A percentile compares a stretch with the other conserved stretches of the same genome.
Conservation (phyloP, 2,888 invertebrate species). For the Drosophila stalkeri region DNA sequence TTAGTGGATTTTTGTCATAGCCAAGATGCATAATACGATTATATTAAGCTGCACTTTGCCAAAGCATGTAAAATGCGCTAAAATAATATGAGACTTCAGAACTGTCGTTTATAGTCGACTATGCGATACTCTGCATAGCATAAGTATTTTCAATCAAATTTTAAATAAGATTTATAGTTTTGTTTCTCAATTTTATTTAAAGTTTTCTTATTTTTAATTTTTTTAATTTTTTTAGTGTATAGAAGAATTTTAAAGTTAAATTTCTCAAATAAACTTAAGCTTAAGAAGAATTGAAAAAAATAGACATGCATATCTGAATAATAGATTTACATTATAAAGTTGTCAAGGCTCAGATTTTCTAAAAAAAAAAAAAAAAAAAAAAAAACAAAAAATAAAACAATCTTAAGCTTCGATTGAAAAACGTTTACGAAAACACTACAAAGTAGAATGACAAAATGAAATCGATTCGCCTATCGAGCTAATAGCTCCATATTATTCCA, state of each 20-base stretch:
- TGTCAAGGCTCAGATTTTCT: background rate
- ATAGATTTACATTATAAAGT: background rate
- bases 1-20: slow-evolving; percentile 48
- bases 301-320: background rate
- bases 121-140: slow-evolving; percentile 2
- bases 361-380: background rate
- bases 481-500: slow-evolving; percentile 2
- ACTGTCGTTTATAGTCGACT: background rate
- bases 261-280: too few relatives aligned
- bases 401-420: background rate
- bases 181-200: too few relatives aligned
- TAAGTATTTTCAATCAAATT: background rate
- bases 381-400: background rate
- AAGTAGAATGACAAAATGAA: background rate
- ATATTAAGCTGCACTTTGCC: slow-evolving; percentile 60
- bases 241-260: too few relatives aligned
- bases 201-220: too few relatives aligned
- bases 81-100: slow-evolving; percentile 1
- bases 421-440: background rate
- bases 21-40: slow-evolving; percentile 58
- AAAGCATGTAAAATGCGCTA: slow-evolving; percentile 28
- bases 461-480: background rate
- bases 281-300: too few relatives aligned
- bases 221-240: too few relatives aligned
- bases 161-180: too few relatives aligned